Evolutionary conservation across 2,113 vertebrate species (phyloP), one percentile per base, ranked within the genome.

Genomic region (Phaethornis superciliosus): DNA sequence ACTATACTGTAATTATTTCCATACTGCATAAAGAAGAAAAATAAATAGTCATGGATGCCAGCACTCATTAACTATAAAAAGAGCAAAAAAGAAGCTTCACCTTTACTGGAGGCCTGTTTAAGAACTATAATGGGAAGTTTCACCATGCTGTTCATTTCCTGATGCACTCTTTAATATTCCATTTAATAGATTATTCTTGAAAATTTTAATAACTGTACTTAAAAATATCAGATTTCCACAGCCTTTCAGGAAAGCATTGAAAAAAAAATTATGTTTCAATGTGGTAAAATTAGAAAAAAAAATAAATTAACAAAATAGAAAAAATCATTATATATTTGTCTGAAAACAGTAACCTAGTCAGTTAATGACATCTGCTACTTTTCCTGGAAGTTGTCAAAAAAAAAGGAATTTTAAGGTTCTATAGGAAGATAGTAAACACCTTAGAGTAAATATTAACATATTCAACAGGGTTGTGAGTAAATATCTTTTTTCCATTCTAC

Each of bases 401-500:
- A 19, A 62, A 76, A 72, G 15, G 5, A 74, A 33, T 92, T 54
- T 58, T 59, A 40, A 3, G 2, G 4, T 44, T 71, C 62, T 85
- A 47, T 9, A 69, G 21, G 64, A 56, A 62, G 26, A 76, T 35
- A 65, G 79, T 71, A 94, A 95, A 68, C 20, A 49, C 5, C 12
- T 77, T 55, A 12, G 86, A 95, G 87, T 91, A 95, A 94, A 65
- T 91, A 74, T 58, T 83, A 91, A 27, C 27, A 56, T 87, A 40
- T 85, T 74, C 62, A 72, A 24, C 42, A 67, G 49, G 76, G 28
- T 21, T 56, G 28, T 58, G 42, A 16, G 52, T 40, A 81, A 85
- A 32, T 77, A 81, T 81, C 30, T 58, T 81, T 86, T 81, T 90
- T 12, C 17, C 28, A 59, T 32, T 51, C 10, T 74, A 28, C 59